Evolutionary conservation across 2,888 invertebrate genomes (phyloP).

Genomic region (Achlya flavicornis): DNA sequence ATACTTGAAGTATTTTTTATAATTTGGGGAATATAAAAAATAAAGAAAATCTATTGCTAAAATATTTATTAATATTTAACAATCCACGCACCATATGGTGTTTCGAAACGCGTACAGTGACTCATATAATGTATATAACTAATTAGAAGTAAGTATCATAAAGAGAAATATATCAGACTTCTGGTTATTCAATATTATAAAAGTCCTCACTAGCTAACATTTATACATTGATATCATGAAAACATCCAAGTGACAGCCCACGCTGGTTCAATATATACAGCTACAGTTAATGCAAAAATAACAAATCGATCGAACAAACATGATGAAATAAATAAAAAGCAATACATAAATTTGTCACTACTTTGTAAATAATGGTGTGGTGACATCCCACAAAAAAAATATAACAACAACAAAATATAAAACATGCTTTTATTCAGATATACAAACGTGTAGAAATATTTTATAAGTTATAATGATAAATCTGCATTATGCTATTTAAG

Average conservation of each 20-base stretch:
- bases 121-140: conserved; percentile 29
- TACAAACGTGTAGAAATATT: conserved; percentile 35
- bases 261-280: conserved; percentile 1
- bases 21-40: not conserved
- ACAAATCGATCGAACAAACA: not conserved
- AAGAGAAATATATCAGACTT: conserved; percentile 40
- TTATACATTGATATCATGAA: not conserved
- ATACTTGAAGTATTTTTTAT: not conserved
- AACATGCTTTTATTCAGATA: conserved; percentile 32
- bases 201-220: not conserved
- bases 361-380: conserved; percentile 25
- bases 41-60: conserved; percentile 52
- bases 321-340: conserved; percentile 9
- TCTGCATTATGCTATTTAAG: conserved; percentile 20
- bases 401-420: conserved; percentile 45
- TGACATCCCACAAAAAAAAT: too few relatives aligned
- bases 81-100: conserved; percentile 67
- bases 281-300: not conserved
- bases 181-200: conserved; percentile 22
- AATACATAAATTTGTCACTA: conserved; percentile 31
- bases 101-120: conserved; percentile 22
- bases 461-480: conserved; percentile 34
- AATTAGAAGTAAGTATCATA: conserved; percentile 40
- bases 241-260: not conserved
- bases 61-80: conserved; percentile 66